phyloP scores from a whole-genome alignment of 2,113 vertebrate species.

The Apteryx mantelli region DNA sequence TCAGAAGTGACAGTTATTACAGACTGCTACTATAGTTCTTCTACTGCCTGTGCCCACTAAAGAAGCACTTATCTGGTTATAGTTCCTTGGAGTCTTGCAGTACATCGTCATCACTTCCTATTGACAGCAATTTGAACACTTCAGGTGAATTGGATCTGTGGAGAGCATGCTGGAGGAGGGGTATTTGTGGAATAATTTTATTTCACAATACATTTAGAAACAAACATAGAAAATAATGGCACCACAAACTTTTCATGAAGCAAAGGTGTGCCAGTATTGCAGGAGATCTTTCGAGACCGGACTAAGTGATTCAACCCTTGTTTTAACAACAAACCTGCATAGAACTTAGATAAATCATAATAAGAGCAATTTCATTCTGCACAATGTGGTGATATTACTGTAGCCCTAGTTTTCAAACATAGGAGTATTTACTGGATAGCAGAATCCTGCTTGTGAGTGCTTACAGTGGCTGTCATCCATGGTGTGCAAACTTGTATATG shows the following conservation, averaged over 20 bases:
- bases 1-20: constrained; percentile 52
- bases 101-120: background rate
- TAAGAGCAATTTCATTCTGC: background rate
- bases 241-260: background rate
- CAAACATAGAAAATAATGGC: background rate
- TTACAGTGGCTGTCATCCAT: background rate
- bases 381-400: background rate
- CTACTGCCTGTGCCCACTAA: background rate
- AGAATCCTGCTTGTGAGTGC: background rate
- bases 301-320: background rate
- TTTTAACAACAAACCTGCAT: background rate
- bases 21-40: constrained; percentile 41
- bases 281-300: background rate
- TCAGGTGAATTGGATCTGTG: constrained; percentile 15
- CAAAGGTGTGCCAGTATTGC: background rate
- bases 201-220: background rate
- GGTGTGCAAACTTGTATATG: background rate
- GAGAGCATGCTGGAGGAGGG: background rate
- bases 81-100: constrained; percentile 6
- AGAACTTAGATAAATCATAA: background rate
- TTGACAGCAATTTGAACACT: constrained; percentile 7
- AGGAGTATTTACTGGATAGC: background rate
- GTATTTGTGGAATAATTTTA: background rate
- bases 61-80: constrained; percentile 22
- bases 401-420: background rate